phyloP scores from a whole-genome alignment of 1,140 invertebrate genomes.

The Lordiphosa collinella region DNA sequence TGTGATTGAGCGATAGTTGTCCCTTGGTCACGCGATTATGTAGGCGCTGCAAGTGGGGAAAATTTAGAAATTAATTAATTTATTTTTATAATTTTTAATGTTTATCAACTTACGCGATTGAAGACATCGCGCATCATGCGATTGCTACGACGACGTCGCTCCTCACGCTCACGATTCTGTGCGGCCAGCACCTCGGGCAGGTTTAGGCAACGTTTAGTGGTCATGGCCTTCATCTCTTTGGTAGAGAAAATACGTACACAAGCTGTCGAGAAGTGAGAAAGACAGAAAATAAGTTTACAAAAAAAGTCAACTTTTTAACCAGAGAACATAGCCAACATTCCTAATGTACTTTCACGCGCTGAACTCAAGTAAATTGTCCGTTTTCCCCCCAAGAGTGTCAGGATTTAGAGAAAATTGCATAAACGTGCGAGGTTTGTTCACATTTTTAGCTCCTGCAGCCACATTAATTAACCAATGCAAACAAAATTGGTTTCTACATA shows the following conservation, averaged over 20 bases:
- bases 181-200: constrained; percentile 67
- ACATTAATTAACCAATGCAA: too few species aligned
- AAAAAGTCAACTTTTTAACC: too few species aligned
- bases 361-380: too few species aligned
- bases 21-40: constrained; percentile 62
- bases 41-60: constrained; percentile 47
- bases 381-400: too few species aligned
- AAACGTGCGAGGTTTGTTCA: too few species aligned
- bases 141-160: constrained; percentile 59
- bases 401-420: too few species aligned
- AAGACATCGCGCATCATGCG: constrained; percentile 70
- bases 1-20: constrained; percentile 68
- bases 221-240: constrained; percentile 73
- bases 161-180: constrained; percentile 34
- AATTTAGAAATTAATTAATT: not conserved
- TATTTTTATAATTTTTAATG: not conserved
- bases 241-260: constrained; percentile 60
- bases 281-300: not conserved
- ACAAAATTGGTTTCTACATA: too few species aligned
- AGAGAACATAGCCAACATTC: too few species aligned
- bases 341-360: too few species aligned
- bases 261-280: constrained; percentile 23
- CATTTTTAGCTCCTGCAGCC: too few species aligned
- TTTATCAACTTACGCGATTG: constrained; percentile 45
- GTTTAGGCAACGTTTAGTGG: constrained; percentile 50